Evolutionary conservation across 2,113 vertebrate genomes (phyloP), one percentile per base, ranked within the genome.

Genomic region (Origma solitaria): DNA sequence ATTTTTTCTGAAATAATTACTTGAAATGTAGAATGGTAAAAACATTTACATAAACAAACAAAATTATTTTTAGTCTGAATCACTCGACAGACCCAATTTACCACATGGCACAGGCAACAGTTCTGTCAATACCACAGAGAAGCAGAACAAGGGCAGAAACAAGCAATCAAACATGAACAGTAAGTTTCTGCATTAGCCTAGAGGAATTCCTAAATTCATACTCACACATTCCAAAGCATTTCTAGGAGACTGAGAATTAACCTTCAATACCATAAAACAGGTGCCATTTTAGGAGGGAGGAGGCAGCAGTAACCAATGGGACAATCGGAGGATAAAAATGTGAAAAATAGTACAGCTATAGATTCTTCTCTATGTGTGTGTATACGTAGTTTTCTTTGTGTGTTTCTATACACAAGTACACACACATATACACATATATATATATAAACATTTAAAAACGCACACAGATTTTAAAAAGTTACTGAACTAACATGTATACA

Each of bases 301-400:
- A 86, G 31, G n/a, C 28, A 90, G 17, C 22, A 58, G 19, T 20
- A 77, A 65, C 4, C 1, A 15, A 30, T 21, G 8, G 10, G 4
- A 31, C 12, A 60, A 44, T 6, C 31, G 62, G 10, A 57, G 1
- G 2, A 66, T 3, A 86, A 54, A 77, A 42, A 15, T 4, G 3
- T 10, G 5, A 12, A 49, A 60, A 81, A 5, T 0, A 30, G 4
- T 9, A 50, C 1, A 13, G 7, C 6, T 4, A 2, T 2, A 40
- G 15, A 15, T 9, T 2, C 65, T 85, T 25, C 13, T 10, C 3
- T 49, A 2, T 31, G 10, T 9, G 0, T 24, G 3, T 2, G 20
- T 4, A 23, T 9, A 45, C 0, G 20, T 14, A 37, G 13, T 9
- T 60, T 72, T 16, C 20, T 49, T 2, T 9, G 6, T 8, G 9